These are phyloP conservation scores for Tachuris rubrigastra DNA, from an alignment of 2,113 vertebrate genomes.

Conservation along the genomic window DNA sequence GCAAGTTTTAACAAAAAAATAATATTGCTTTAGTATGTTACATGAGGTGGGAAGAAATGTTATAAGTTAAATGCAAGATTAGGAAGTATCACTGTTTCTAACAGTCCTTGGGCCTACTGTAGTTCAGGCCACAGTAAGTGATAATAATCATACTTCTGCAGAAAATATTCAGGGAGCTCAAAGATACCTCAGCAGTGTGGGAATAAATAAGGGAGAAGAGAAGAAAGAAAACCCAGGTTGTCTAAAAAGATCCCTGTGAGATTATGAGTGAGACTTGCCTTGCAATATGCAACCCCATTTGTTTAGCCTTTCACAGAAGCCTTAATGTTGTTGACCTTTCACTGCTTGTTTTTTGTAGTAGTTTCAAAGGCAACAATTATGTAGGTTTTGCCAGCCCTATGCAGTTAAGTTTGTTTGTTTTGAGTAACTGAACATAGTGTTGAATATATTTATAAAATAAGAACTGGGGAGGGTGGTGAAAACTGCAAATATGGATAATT, in stretches of 20 bases:
- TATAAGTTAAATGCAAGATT: background rate
- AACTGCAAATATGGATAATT: background rate
- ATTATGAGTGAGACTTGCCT: background rate
- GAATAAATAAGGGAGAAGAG: background rate
- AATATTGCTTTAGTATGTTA: background rate
- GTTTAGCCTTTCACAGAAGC: background rate
- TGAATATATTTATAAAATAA: constrained; percentile 11
- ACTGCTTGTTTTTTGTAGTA: background rate
- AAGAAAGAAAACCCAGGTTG: fast-evolving
- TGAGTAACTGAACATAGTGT: background rate
- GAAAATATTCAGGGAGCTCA: background rate
- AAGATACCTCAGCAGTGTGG: background rate
- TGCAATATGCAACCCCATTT: background rate
- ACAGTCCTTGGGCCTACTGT: fast-evolving
- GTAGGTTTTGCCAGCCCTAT: background rate
- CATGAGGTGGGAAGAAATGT: background rate
- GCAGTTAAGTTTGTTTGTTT: background rate
- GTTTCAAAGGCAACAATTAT: background rate
- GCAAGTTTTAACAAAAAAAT: background rate
- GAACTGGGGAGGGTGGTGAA: background rate
- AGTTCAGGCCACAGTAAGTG: background rate
- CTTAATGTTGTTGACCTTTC: background rate
- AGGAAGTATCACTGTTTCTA: background rate
- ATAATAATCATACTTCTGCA: background rate
- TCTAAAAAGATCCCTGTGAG: background rate